A percentile compares a stretch with the other conserved stretches of the same genome.
These are phyloP conservation scores for Anastrepha obliqua DNA, from an alignment of 1,140 invertebrate species.

Conservation along the genomic window DNA sequence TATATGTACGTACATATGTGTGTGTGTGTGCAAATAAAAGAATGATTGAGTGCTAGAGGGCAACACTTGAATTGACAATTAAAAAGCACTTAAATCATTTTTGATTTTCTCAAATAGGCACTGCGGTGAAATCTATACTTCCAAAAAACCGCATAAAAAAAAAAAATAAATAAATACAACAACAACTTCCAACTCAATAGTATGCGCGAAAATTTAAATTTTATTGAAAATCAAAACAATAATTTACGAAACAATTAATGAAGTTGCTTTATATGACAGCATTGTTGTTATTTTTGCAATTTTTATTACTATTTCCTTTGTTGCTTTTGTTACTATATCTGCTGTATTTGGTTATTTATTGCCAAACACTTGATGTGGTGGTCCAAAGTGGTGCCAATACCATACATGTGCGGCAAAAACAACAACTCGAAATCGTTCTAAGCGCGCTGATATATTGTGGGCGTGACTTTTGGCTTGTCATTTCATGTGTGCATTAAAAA, in stretches of 20 bases:
- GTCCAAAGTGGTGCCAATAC: not conserved
- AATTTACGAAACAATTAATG: not conserved
- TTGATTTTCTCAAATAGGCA: not conserved
- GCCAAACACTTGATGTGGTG: not conserved
- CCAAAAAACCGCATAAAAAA: not conserved
- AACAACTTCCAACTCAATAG: not conserved
- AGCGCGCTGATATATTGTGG: not conserved
- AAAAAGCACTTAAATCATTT: constrained; percentile 40
- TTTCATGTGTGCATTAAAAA: not conserved
- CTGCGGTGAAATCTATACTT: not conserved
- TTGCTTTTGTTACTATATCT: no score
- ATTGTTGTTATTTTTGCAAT: not conserved
- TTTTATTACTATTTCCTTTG: not conserved
- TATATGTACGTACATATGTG: not conserved
- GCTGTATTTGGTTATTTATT: not conserved
- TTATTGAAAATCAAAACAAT: not conserved
- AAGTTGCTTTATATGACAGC: not conserved
- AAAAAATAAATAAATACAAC: not conserved
- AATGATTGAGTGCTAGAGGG: not conserved
- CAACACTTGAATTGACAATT: constrained; percentile 27
- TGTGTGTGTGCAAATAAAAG: not conserved
- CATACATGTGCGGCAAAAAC: not conserved
- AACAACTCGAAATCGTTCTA: constrained; percentile 2
- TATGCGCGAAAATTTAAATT: not conserved
- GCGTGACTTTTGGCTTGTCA: constrained; percentile 15